Evolutionary conservation across 2,888 invertebrate species (phyloP).

Genomic region (Polyommatus iphigenia): DNA sequence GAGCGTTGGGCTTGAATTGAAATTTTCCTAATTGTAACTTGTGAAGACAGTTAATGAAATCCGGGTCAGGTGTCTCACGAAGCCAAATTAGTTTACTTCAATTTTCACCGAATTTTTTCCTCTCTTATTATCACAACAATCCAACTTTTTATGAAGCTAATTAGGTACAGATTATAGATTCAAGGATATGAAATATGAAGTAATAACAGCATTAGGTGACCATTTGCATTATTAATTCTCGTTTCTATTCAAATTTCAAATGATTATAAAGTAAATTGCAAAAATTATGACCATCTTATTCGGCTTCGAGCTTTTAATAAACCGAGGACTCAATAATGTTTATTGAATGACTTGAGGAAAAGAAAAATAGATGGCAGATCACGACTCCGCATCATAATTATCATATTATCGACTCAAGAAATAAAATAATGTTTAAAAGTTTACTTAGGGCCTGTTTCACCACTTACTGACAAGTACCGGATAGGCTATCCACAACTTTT

Average conservation of each 20-base stretch:
- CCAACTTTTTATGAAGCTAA: background rate
- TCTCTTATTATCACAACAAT: background rate
- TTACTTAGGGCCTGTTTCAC: no score
- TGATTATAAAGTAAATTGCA: background rate
- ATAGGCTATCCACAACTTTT: no score
- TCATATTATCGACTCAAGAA: no score
- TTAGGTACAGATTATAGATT: background rate
- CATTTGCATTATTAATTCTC: background rate
- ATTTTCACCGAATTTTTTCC: background rate
- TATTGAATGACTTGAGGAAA: background rate
- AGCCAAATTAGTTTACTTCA: background rate
- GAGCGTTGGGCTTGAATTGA: background rate
- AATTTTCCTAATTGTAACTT: constrained; percentile 11
- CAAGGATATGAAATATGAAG: background rate
- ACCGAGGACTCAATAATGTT: background rate
- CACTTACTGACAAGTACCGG: no score
- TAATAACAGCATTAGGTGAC: background rate
- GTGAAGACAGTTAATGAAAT: background rate
- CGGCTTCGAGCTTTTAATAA: background rate
- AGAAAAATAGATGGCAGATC: no score
- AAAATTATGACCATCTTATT: background rate
- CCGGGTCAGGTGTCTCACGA: background rate
- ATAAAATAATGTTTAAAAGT: no score
- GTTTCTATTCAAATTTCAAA: background rate
- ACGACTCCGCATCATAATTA: no score